Conservation (phyloP, 2,113 vertebrate species). For the Oenanthe melanoleuca region DNA sequence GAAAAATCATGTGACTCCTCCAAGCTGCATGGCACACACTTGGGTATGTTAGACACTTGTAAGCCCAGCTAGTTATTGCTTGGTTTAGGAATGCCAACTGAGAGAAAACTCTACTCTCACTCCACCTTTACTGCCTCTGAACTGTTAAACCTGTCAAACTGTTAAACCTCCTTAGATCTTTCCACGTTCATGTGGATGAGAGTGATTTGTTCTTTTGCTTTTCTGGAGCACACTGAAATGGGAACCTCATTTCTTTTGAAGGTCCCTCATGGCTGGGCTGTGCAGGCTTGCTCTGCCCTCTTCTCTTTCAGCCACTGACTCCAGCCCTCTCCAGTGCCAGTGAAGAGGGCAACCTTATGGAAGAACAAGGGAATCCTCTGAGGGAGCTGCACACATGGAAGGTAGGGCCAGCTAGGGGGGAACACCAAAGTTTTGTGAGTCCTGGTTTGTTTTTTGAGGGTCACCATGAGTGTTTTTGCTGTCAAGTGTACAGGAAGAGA, state of each 20-base stretch:
- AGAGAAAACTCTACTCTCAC: neutral
- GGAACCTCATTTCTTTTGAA: neutral
- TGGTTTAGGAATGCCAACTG: neutral
- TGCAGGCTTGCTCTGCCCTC: neutral
- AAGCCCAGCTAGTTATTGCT: neutral
- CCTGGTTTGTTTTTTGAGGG: neutral
- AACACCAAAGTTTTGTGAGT: neutral
- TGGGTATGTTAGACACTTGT: neutral
- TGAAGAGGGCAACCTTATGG: neutral
- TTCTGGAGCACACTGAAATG: neutral
- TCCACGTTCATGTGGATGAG: neutral
- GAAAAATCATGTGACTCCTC: neutral
- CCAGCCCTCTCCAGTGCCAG: fast-evolving
- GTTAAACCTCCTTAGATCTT: neutral
- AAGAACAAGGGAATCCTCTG: neutral
- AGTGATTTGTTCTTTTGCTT: neutral
- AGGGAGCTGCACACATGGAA: neutral
- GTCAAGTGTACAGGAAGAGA: neutral
- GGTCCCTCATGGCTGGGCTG: neutral
- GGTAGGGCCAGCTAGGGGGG: too few species aligned
- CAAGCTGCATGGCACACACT: neutral
- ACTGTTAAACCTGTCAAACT: neutral
- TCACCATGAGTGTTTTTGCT: neutral
- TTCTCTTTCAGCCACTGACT: neutral
- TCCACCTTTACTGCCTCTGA: neutral